Evolutionary conservation across 2,797 vertebrate species (phyloP), one percentile per base, ranked within the genome.

Genomic region (Lateolabrax maculatus): DNA sequence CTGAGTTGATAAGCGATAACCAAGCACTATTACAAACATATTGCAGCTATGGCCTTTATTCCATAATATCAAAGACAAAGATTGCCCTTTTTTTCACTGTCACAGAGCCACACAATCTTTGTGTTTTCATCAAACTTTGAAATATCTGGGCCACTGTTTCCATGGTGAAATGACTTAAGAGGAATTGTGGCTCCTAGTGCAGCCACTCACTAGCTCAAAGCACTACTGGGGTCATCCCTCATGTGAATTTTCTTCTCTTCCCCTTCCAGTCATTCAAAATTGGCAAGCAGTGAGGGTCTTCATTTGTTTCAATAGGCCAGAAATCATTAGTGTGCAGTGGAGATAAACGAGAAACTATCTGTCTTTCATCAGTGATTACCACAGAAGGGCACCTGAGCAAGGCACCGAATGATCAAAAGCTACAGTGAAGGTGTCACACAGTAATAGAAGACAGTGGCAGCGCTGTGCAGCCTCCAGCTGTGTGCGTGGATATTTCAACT

Each of bases 111-210:
- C 48, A 53, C 36, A 31, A 76, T 76, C 21, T 57, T 46, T 56
- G 9, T 64, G 36, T 73, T 60, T 64, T 76, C 6, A 15, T 76
- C n/a, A 57, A 61, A 60, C 55, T 61, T 16, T 72, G 55, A 90
- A 77, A 75, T 87, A 89, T 89, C 79, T 84, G 74, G 84, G 66
- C 43, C 71, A 81, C 25, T 25, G 72, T 84, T 80, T 72, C 79
- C 65, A 64, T 62, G 21, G 58, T 61, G 55, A 83, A 86, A 67
- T 31, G 25, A 76, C 76, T 80, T 70, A 10, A 60, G 67, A 65
- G 39, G 25, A 78, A 64, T 44, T 11, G 34, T 61, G 16, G 71
- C 61, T 78, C 55, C 41, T 86, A 37, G 21, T 81, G 84, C 63
- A 85, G 80, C 29, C 43, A 70, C 70, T 79, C 48, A 55, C 68